phyloP scores from a whole-genome alignment of 2,113 vertebrate genomes.

The Scartelaos histophorus region DNA sequence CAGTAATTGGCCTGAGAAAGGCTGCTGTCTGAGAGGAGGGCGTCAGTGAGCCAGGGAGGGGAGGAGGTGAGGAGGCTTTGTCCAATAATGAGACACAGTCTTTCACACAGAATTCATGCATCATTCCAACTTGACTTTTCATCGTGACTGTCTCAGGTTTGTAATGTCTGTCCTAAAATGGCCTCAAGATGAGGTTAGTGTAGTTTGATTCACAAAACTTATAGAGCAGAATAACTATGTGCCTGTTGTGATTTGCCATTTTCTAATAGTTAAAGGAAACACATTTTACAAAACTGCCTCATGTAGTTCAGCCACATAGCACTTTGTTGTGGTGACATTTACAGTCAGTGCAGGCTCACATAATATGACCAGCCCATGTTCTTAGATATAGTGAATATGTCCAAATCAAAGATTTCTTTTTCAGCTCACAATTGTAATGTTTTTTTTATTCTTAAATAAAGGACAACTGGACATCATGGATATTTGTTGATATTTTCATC shows the following conservation, averaged over 20 bases:
- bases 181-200: background rate
- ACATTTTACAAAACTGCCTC: too few relatives aligned
- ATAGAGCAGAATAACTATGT: background rate
- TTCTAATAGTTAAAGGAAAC: background rate
- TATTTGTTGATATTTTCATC: too few relatives aligned
- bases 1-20: slow-evolving; percentile 43
- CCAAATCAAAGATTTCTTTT: too few relatives aligned
- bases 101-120: slow-evolving; percentile 48
- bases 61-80: slow-evolving; percentile 21
- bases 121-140: slow-evolving; percentile 63
- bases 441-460: too few relatives aligned
- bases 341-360: too few relatives aligned
- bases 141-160: background rate
- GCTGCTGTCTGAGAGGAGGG: slow-evolving; percentile 47
- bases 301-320: too few relatives aligned
- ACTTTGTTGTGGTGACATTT: too few relatives aligned
- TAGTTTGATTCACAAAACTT: background rate
- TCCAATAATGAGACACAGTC: slow-evolving; percentile 54
- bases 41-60: slow-evolving; percentile 26
- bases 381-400: too few relatives aligned
- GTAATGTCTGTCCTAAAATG: background rate
- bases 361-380: too few relatives aligned
- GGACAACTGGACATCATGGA: too few relatives aligned
- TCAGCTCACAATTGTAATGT: too few relatives aligned
- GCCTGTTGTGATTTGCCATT: background rate